Evolutionary conservation across 2,888 invertebrate species (phyloP).

Genomic region (Amblyjoppa proteus): DNA sequence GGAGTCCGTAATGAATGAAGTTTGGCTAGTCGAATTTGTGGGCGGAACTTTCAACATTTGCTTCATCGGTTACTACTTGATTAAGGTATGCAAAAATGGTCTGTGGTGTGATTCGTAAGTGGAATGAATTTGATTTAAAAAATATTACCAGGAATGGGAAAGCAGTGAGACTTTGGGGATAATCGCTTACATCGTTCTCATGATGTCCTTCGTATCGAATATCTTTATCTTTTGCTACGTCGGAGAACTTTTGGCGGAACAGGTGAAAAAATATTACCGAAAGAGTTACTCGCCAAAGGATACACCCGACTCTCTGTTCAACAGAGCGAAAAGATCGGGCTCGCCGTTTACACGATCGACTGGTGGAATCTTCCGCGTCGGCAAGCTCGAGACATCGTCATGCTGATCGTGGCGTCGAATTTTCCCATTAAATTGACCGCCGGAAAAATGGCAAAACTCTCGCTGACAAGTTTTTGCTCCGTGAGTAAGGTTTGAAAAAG

Average conservation of each 20-base stretch:
- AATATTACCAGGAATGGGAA: constrained; percentile 55
- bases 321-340: constrained; percentile 74
- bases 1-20: constrained; percentile 59
- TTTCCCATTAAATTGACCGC: constrained; percentile 74
- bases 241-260: constrained; percentile 61
- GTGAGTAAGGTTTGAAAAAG: constrained; percentile 66
- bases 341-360: constrained; percentile 72
- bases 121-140: background rate
- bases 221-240: constrained; percentile 65
- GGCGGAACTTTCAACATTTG: constrained; percentile 69
- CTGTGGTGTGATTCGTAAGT: background rate
- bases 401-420: constrained; percentile 72
- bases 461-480: constrained; percentile 75
- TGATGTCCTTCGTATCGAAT: constrained; percentile 62
- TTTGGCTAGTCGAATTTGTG: constrained; percentile 68
- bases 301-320: background rate
- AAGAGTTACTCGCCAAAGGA: background rate
- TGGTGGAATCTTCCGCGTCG: constrained; percentile 75
- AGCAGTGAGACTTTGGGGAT: constrained; percentile 55
- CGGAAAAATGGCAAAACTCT: constrained; percentile 75
- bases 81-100: constrained; percentile 47
- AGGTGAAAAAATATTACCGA: constrained; percentile 45
- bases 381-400: constrained; percentile 66
- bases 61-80: constrained; percentile 68
- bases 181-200: constrained; percentile 55